These are phyloP conservation scores for Pollenia labialis DNA, from an alignment of 2,888 invertebrate genomes.

Conservation along the genomic window DNA sequence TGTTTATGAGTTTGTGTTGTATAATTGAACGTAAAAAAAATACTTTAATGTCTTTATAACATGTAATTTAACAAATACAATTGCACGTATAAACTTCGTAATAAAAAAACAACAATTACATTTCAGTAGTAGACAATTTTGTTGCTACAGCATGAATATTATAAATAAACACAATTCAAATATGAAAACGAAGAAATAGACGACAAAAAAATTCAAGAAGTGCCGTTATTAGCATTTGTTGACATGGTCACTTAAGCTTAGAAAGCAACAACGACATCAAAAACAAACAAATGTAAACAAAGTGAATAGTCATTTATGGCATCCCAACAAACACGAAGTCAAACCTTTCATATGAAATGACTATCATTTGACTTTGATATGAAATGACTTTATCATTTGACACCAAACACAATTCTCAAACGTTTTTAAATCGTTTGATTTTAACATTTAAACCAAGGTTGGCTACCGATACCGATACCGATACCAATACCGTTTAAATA, in stretches of 20 bases:
- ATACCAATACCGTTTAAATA: too few relatives aligned
- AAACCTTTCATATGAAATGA: too few relatives aligned
- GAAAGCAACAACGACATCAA: not conserved
- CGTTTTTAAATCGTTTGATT: too few relatives aligned
- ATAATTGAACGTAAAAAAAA: slow-evolving; percentile 53
- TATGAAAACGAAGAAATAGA: not conserved
- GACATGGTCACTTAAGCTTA: slow-evolving; percentile 57
- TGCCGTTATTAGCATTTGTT: slow-evolving; percentile 60
- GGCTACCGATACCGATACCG: too few relatives aligned
- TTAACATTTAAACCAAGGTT: too few relatives aligned
- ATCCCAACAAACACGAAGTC: too few relatives aligned
- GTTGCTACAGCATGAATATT: slow-evolving; percentile 8
- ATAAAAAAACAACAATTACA: slow-evolving; percentile 8
- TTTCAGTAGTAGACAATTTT: slow-evolving; percentile 10
- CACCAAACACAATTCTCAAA: too few relatives aligned
- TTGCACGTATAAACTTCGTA: slow-evolving; percentile 14
- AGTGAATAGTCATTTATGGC: too few relatives aligned
- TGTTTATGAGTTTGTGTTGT: slow-evolving; percentile 4
- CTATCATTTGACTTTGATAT: too few relatives aligned
- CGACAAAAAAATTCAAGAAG: slow-evolving; percentile 21
- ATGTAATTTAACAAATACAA: slow-evolving; percentile 62
- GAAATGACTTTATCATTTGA: too few relatives aligned
- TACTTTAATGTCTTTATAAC: slow-evolving; percentile 60
- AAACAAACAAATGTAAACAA: too few relatives aligned
- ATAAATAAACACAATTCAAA: slow-evolving; percentile 30